Percentiles rank a stretch among this genome's conserved stretches.
Evolutionary conservation across 2,113 vertebrate species (phyloP).

Genomic region (Zootoca vivipara): DNA sequence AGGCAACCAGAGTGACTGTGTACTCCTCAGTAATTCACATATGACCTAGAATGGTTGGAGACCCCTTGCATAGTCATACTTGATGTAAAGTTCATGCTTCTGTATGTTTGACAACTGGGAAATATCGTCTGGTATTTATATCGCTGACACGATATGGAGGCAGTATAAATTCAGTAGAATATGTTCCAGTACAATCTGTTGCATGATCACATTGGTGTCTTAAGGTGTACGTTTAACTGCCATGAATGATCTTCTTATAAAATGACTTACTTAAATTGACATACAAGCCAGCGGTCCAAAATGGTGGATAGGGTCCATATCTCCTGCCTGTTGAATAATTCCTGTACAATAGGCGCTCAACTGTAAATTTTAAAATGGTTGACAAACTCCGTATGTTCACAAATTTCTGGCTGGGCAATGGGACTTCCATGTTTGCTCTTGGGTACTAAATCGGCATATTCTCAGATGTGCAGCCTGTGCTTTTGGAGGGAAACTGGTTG

Average conservation of each 20-base stretch:
- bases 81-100: neutral
- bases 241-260: no score
- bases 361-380: neutral
- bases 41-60: no score
- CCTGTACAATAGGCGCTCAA: neutral
- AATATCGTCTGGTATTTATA: neutral
- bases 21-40: no score
- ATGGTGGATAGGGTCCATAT: no score
- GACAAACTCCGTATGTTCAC: neutral
- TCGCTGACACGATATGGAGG: neutral
- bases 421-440: neutral
- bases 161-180: neutral
- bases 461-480: neutral
- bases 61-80: no score
- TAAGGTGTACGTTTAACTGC: no score
- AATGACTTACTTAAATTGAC: no score
- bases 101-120: neutral
- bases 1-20: no score
- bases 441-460: neutral
- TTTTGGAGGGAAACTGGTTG: fast-evolving
- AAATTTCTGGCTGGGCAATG: neutral
- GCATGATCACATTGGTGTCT: neutral
- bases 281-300: neutral
- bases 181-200: neutral
- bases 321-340: neutral